Evolutionary conservation across 2,797 vertebrate species (phyloP).

Genomic region (Typhlichthys eigenmanni): DNA sequence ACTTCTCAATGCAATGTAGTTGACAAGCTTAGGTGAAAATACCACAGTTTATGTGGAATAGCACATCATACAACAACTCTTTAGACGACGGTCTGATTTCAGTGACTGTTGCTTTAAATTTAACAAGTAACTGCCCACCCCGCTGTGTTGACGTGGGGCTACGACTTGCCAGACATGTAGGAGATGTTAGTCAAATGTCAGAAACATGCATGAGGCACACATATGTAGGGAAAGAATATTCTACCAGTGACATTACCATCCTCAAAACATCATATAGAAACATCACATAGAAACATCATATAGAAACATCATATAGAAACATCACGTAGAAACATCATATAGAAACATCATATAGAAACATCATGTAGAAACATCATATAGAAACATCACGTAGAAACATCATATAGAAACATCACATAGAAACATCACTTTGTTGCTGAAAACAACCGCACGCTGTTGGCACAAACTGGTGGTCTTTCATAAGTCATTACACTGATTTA

Average conservation of each 20-base stretch:
- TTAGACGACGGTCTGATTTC: no score
- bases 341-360: constrained; percentile 22
- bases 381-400: constrained; percentile 21
- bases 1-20: no score
- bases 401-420: constrained; percentile 6
- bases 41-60: no score
- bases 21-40: no score
- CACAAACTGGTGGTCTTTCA: neutral
- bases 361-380: constrained; percentile 17
- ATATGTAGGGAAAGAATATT: constrained; percentile 50
- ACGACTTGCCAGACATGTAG: constrained; percentile 39
- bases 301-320: constrained; percentile 24
- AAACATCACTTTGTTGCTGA: constrained; percentile 16
- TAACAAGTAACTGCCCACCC: no score
- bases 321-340: constrained; percentile 22
- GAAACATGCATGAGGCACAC: constrained; percentile 58
- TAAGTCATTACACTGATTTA: no score
- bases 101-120: no score
- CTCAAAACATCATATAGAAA: neutral
- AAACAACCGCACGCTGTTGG: neutral
- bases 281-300: constrained; percentile 17
- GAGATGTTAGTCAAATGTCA: constrained; percentile 72
- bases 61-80: no score
- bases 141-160: no score
- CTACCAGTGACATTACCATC: constrained; percentile 22